Base-by-base conservation (phyloP, 2,113 vertebrate genomes). In the Ardeotis arabs region DNA sequence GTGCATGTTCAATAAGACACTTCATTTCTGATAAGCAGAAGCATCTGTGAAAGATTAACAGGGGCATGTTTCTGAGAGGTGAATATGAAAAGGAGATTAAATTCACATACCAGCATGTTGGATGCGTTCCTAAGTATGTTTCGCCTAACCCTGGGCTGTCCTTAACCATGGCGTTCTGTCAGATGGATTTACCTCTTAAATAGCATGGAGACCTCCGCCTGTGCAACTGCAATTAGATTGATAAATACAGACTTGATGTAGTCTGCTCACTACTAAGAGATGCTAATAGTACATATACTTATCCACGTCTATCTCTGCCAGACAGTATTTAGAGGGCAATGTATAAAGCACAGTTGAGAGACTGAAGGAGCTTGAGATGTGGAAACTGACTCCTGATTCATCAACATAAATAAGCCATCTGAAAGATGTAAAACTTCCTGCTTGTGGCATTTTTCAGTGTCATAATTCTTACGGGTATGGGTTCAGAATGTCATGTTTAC, bases 161-260 rank as follows among this genome's bases (percentile, higher is more conserved):
- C 77, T 80, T 37, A 50, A 31, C 59, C 14, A 5, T 24, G 28
- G 39, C 14, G 50, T 59, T n/a, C 44, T 95, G 80, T 83, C 90
- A 64, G 84, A 84, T 87, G 95, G 89, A 85, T 97, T 94, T 96
- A 75, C 49, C 70, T 50, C 39, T 22, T 81, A 47, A 88, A 33
- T 60, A 60, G 59, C 47, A 4, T 28, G 37, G 74, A 47, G 50
- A 45, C n/a, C 41, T 22, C n/a, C 23, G 10, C 15, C 78, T 41
- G 21, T 67, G 59, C 50, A 50, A 8, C 29, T 92, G 88, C 60
- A 39, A 41, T 58, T 62, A 55, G 86, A 41, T 68, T 90, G 93
- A 90, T 83, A 90, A 96, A 89, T 35, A 35, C 2, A 25, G 73
- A 25, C 62, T 81, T 69, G n/a, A 12, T 19, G 63, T 35, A n/a